phyloP scores from a whole-genome alignment of 2,113 vertebrate genomes.

The Harpagus bidentatus region DNA sequence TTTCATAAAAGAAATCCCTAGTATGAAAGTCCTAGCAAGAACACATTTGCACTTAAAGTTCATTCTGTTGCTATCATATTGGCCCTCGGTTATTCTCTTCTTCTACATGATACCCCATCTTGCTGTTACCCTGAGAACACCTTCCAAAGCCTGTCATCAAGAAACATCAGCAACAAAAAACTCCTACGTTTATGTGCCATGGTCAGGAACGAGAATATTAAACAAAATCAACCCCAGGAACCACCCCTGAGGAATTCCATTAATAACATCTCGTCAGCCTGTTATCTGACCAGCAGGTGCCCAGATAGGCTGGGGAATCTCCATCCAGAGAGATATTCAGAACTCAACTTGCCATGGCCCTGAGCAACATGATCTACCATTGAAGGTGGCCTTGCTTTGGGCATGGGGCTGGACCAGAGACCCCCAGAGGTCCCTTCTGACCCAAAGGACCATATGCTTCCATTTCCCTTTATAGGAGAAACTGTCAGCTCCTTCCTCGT shows the following conservation, averaged over 20 bases:
- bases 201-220: background rate
- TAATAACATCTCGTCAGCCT: background rate
- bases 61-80: background rate
- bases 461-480: background rate
- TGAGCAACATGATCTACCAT: background rate
- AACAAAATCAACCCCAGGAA: background rate
- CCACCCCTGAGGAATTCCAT: background rate
- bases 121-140: background rate
- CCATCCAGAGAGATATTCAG: background rate
- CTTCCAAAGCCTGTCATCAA: background rate
- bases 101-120: background rate
- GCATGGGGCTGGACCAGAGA: background rate
- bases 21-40: background rate
- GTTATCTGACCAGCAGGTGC: background rate
- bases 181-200: background rate
- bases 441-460: background rate
- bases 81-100: background rate
- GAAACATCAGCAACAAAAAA: background rate
- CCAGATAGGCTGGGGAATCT: background rate
- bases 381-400: background rate
- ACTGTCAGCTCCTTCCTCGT: background rate
- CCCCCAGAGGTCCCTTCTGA: background rate
- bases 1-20: background rate
- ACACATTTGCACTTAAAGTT: background rate
- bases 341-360: background rate